Evolutionary conservation across 2,113 vertebrate genomes (phyloP).

Genomic region (Eupsittula cactorum): DNA sequence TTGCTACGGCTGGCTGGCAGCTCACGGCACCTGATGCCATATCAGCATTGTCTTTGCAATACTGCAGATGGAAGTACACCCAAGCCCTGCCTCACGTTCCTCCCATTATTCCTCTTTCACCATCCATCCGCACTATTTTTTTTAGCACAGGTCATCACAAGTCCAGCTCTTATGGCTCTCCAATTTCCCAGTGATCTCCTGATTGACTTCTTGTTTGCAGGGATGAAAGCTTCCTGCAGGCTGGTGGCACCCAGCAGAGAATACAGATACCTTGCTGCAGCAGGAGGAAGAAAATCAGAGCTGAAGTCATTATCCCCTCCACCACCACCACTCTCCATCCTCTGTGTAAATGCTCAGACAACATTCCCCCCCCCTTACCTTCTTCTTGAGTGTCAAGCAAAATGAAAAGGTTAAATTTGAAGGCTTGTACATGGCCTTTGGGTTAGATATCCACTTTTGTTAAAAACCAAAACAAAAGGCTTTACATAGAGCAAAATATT

Average conservation of each 20-base stretch:
- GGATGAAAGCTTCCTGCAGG: background rate
- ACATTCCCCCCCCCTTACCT: background rate
- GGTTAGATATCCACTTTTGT: background rate
- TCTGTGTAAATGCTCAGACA: constrained; percentile 7
- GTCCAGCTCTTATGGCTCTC: background rate
- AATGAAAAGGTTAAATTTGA: constrained; percentile 53
- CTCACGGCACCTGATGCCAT: background rate
- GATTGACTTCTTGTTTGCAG: background rate
- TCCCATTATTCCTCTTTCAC: background rate
- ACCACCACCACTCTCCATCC: background rate
- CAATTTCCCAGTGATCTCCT: constrained; percentile 7
- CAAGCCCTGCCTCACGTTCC: accelerated
- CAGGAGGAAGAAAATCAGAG: background rate
- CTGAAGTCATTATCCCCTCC: background rate
- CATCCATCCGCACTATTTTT: background rate
- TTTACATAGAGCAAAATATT: background rate
- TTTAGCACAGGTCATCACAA: background rate
- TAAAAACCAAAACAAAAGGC: background rate
- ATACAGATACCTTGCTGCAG: background rate
- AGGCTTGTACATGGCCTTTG: background rate
- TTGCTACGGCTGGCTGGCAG: background rate
- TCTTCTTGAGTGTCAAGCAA: background rate
- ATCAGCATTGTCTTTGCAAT: background rate
- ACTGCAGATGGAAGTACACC: background rate
- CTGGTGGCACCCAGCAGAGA: constrained; percentile 6